Evolutionary conservation across 2,113 vertebrate species (phyloP).

Genomic region (Danionella cerebrum): DNA sequence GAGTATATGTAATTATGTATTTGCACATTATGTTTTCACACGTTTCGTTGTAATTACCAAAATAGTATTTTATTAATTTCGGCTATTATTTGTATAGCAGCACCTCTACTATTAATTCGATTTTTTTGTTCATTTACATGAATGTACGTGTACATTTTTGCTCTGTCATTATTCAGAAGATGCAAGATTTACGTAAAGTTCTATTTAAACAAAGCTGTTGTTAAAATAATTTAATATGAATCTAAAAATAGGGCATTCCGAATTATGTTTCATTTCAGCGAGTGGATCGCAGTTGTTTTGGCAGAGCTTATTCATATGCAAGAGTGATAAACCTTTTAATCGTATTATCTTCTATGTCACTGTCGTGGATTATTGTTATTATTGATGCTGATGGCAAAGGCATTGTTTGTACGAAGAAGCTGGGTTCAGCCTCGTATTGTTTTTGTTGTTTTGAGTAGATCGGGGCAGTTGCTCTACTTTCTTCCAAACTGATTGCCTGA

Average conservation of each 20-base stretch:
- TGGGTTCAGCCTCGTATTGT: too few relatives aligned
- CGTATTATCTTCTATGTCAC: constrained; percentile 11
- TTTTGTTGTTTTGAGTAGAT: neutral
- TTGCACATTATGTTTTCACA: neutral
- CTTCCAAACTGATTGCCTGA: neutral
- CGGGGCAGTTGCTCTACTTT: neutral
- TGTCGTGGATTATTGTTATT: neutral
- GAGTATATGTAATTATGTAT: too few relatives aligned
- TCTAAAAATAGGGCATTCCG: neutral
- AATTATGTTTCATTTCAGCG: neutral
- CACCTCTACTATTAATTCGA: too few relatives aligned
- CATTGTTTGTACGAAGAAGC: too few relatives aligned
- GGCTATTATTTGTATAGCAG: too few relatives aligned
- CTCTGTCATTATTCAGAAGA: constrained; percentile 2
- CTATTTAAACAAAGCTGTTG: neutral
- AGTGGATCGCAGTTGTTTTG: neutral
- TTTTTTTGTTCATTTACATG: too few relatives aligned
- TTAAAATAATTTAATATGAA: neutral
- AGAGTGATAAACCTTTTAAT: constrained; percentile 8
- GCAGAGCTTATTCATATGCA: neutral
- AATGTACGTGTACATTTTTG: neutral
- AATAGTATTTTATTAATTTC: too few relatives aligned
- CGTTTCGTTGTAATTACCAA: too few relatives aligned
- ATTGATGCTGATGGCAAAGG: neutral
- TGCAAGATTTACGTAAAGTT: too few relatives aligned